Base-by-base conservation (phyloP, 2,113 vertebrate species). In the Atlantisia rogersi region DNA sequence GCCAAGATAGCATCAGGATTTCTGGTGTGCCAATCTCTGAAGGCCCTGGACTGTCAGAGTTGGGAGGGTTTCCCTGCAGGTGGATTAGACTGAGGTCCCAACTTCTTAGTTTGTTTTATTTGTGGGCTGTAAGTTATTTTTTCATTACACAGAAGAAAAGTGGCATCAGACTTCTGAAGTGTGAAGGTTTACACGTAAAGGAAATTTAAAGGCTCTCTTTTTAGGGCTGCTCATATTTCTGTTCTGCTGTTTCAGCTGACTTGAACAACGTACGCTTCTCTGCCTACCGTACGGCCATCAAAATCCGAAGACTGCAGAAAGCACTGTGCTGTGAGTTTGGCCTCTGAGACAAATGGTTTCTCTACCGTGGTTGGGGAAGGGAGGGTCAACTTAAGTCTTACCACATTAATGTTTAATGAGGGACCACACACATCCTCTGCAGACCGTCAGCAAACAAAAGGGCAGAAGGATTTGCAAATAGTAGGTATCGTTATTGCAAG, bases 221-320 rank as follows among this genome's bases (percentile, higher is more conserved):
- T 80, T 58, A 90, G 37, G 42, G 42, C 42, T 9, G 8, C 88
- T 94, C 31, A 88, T 5, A 8, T 92, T 91, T 83, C 68, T 96
- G 29, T 58, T 90, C 22, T 97, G 37, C 95, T 71, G 1, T 98
- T 98, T 78, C 97, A 99, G 99, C 98, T 67, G 99, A 99, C 97
- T 96, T 99, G 94, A 99, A 99, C 98, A 99, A 99, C 0, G 99
- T 99, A 40, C 99, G 99, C 79, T 99, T 99, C 98, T 99, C 99
- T 21, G 99, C 99, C 50, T 99, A 99, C 97, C 98, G 99, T 79
- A 99, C 99, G 2, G 99, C 99, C 75, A 99, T 99, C 98, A 99
- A 99, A 98, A 99, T 99, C 94, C 99, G 99, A 73, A 98, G 99
- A 62, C 98, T 99, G 48, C 99, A 99, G 95, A 99, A 99, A 92